phyloP scores from a whole-genome alignment of 2,797 vertebrate genomes.

The Spondyliosoma cantharus region DNA sequence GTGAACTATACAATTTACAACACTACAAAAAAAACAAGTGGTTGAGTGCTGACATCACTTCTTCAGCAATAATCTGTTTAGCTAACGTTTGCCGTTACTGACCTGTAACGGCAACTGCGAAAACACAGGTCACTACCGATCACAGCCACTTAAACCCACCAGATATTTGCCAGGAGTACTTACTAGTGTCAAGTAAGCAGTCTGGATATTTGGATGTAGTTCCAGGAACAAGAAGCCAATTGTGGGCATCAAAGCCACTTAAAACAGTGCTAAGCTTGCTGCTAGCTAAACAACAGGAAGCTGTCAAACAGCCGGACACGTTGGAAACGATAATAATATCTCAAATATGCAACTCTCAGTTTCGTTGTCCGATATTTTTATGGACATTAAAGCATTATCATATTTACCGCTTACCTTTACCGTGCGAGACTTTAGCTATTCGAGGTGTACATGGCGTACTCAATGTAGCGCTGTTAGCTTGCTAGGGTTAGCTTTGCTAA shows the following conservation, averaged over 20 bases:
- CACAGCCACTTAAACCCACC: neutral
- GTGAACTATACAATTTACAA: neutral
- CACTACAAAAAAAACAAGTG: neutral
- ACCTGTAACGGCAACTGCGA: neutral
- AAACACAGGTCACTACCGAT: neutral
- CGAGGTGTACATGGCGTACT: slow-evolving; percentile 45
- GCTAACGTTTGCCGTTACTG: slow-evolving; percentile 1
- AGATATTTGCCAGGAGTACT: neutral
- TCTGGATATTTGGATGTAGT: neutral
- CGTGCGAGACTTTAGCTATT: slow-evolving; percentile 24
- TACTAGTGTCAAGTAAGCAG: neutral
- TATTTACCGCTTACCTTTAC: slow-evolving; percentile 4
- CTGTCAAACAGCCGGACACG: slow-evolving; percentile 59
- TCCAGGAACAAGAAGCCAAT: slow-evolving; percentile 30
- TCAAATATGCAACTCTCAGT: too few relatives aligned
- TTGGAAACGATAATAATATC: slow-evolving; percentile 9
- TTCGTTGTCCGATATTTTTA: neutral
- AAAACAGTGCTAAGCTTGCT: slow-evolving; percentile 68
- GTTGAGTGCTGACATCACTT: slow-evolving; percentile 2
- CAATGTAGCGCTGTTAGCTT: slow-evolving; percentile 30
- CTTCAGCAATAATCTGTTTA: slow-evolving; percentile 3
- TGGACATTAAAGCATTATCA: accelerated
- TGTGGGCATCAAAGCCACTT: slow-evolving; percentile 64
- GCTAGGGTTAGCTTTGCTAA: slow-evolving; percentile 59
- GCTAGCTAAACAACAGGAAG: slow-evolving; percentile 72